Evolutionary conservation across 2,888 invertebrate species (phyloP), one percentile per base, ranked within the genome.

Genomic region (Liposcelis brunnea): DNA sequence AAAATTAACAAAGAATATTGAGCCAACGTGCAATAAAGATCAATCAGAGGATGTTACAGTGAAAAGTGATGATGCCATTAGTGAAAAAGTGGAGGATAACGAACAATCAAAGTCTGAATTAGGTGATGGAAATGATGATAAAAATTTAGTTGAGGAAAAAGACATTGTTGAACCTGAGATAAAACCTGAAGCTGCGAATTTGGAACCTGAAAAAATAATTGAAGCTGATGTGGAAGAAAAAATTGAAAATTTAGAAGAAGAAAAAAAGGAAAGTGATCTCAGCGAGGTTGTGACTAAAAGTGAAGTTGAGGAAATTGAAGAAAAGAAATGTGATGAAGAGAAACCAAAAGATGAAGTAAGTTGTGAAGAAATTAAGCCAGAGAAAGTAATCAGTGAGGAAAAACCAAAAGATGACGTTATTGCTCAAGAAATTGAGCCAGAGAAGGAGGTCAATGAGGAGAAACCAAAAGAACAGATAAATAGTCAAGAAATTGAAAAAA

Each of bases 241-340:
- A 4, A 55, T 55, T n/a, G 57, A 57, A 3, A 48, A 55, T 34
- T 60, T 61, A 50, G 53, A 2, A 59, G 61, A 42, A 14, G 37
- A 33, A 16, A 26, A 32, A 42, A 34, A 47, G 40, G 11, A 45
- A 33, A 7, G 21, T 45, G n/a, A 42, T 35, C 7, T 31, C 33
- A 26, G 32, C 35, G 14, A 45, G 26, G 26, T 26, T 26, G 26
- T 26, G 26, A 33, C 18, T n/a, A 18, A 37, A 7, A 51, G 51
- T 36, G 32, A 52, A 40, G 50, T 49, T 11, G 51, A 53, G 34
- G 46, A 48, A 32, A 43, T 49, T 45, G 48, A 51, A 46, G 44
- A 42, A 8, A 48, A 52, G 46, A 48, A 53, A 38, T 21, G 51
- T n/a, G 51, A 49, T 10, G 26, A 31, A 11, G 42, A 35, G 18